Base-by-base conservation (phyloP, 2,797 vertebrate species). In the Buphagus erythrorhynchus region DNA sequence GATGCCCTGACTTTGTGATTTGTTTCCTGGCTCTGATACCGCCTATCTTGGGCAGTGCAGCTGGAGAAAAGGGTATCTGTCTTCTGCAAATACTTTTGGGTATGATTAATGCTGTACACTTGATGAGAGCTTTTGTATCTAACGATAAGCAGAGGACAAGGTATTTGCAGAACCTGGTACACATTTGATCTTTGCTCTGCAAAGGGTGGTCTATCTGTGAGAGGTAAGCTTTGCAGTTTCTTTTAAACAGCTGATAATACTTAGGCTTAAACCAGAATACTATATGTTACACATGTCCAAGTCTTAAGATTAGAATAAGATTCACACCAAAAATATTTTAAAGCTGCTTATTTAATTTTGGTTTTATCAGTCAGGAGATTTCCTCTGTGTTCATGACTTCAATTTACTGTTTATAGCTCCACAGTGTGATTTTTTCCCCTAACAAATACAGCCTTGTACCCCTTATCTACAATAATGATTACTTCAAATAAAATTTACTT, bases 401-500 rank as follows among this genome's bases (percentile, higher is more conserved):
- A 26, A 17, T 78, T 93, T 78, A 75, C 9, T 29, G 6, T 74
- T 93, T 69, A 9, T 79, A 83, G 59, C 58, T 88, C 46, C 38
- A 24, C 5, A 77, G 31, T 36, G 49, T 31, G 26, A 77, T 21
- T 67, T 83, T 81, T 77, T 46, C 35, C 33, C 36, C 42, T 45
- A 82, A 81, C 24, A 92, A 92, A 86, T 51, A 33, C 9, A 73
- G 26, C 19, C 40, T 81, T 43, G 7, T 62, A 66, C 16, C 31
- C 54, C 29, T 83, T 59, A 71, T 45, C 59, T 91, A 43, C 31
- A 61, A 28, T 58, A 84, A 85, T 5, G 43, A 45, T 46, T 65
- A 20, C 45, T 91, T 94, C 59, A 80, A 82, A 79, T 79, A 49
- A 87, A 89, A 93, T 82, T 46, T 86, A 26, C 55, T 81, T 93